Evolutionary conservation across 2,888 invertebrate species (phyloP).

Genomic region (Ophraella communa): DNA sequence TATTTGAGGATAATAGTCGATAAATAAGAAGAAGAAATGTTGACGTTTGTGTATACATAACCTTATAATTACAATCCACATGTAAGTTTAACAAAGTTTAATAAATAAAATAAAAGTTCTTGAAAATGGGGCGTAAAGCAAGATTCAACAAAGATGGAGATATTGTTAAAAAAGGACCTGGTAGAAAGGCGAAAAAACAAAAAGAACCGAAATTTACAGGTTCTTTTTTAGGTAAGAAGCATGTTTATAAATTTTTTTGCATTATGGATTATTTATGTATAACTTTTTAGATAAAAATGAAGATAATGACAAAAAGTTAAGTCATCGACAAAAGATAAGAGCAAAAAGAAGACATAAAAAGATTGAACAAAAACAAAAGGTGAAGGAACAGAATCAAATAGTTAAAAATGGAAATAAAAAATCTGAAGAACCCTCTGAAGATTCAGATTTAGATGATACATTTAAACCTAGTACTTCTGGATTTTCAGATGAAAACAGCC

Average conservation of each 20-base stretch:
- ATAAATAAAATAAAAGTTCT: slow-evolving; percentile 13
- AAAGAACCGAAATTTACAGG: slow-evolving; percentile 68
- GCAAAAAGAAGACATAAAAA: slow-evolving; percentile 50
- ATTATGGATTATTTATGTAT: background rate
- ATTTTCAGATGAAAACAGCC: slow-evolving; percentile 75
- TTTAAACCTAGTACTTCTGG: slow-evolving; percentile 55
- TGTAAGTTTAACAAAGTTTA: background rate
- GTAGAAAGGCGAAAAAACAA: slow-evolving; percentile 87
- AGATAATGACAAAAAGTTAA: slow-evolving; percentile 63
- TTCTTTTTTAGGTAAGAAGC: slow-evolving; percentile 58
- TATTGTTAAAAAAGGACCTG: slow-evolving; percentile 81
- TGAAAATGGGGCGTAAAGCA: slow-evolving; percentile 83
- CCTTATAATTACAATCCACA: background rate
- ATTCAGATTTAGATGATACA: slow-evolving; percentile 51
- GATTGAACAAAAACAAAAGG: slow-evolving; percentile 43
- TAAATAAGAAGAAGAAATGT: slow-evolving; percentile 56
- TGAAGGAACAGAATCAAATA: slow-evolving; percentile 10
- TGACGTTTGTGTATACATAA: background rate
- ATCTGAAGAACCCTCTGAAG: slow-evolving; percentile 35
- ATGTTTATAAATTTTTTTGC: background rate
- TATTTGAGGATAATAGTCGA: no score
- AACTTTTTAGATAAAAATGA: slow-evolving; percentile 60
- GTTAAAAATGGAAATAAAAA: slow-evolving; percentile 36
- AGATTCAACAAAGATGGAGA: slow-evolving; percentile 72
- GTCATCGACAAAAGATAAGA: slow-evolving; percentile 60